Evolutionary conservation across 2,113 vertebrate species (phyloP), one percentile per base, ranked within the genome.

Genomic region (Motacilla alba): DNA sequence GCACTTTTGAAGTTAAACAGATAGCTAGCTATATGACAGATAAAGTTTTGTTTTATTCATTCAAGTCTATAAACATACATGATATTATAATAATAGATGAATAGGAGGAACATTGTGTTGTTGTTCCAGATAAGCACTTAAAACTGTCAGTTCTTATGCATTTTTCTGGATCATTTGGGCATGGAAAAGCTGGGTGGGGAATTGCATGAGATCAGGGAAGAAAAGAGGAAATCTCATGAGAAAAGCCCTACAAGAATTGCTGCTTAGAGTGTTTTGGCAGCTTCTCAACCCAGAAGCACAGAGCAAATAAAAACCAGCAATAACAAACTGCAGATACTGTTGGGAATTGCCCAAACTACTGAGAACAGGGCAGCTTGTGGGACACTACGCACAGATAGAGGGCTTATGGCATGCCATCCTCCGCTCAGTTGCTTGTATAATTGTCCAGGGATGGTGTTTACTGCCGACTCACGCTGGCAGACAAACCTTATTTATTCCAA

Each of bases 171-270:
- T 69, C 59, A 43, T 58, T 66, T 49, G 20, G 35, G 14, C 27
- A 50, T 44, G 43, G 46, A 88, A 83, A 92, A 88, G 49, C 11
- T 77, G 67, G 44, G 50, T 83, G 90, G 63, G 39, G 47, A 88
- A 86, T 82, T 74, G 59, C 16, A 62, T 83, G 78, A 88, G 63
- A 77, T 77, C 46, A 77, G 55, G 39, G 67, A 93, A 90, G 46
- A 69, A 91, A 89, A 96, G 83, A 47, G 67, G 59, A 87, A 83
- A 93, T 63, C 82, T 63, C 72, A 44, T 24, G 90, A 92, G 87
- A 74, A 59, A 8, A 76, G 30, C 52, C 11, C 63, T 76, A 39
- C 2, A 2, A 44, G 70, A 41, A 31, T 60, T 35, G 13, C 44
- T 70, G 26, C 39, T 83, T 28, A 23, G 7, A 33, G 33, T 77